Conservation (phyloP, 2,113 vertebrate species). For the Octodon degus region DNA sequence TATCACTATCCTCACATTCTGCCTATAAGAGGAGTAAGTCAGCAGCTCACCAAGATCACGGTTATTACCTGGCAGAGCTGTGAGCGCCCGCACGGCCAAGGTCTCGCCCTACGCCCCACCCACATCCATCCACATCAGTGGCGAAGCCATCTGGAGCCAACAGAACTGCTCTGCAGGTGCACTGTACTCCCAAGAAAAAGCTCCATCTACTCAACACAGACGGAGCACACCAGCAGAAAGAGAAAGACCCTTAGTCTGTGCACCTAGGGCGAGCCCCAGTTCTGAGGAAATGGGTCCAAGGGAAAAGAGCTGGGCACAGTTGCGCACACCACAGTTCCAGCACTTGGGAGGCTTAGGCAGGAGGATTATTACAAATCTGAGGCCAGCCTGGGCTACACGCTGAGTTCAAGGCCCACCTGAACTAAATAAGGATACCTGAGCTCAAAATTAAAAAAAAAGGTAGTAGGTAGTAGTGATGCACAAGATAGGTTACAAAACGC, state of each 20-base stretch:
- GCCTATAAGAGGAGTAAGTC: background rate
- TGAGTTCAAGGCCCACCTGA: background rate
- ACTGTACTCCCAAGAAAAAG: background rate
- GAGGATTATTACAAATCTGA: background rate
- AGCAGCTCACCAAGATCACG: conserved; percentile 11
- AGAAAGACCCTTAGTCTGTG: background rate
- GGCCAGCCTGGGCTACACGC: background rate
- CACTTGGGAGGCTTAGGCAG: background rate
- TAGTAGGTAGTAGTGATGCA: background rate
- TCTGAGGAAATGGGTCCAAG: background rate
- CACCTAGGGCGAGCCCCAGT: background rate
- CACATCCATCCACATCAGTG: background rate
- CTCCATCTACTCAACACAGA: background rate
- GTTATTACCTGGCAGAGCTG: background rate
- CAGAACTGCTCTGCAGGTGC: background rate
- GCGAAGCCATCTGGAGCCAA: background rate
- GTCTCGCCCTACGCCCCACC: background rate
- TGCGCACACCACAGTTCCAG: background rate
- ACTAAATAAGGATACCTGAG: background rate
- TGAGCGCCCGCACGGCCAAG: background rate
- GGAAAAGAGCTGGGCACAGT: background rate
- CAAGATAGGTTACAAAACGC: background rate
- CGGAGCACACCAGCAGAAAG: background rate
- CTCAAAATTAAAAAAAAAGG: background rate
- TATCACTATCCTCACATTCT: background rate